Evolutionary conservation across 2,797 vertebrate genomes (phyloP).

Genomic region (Enteromius mattozi): DNA sequence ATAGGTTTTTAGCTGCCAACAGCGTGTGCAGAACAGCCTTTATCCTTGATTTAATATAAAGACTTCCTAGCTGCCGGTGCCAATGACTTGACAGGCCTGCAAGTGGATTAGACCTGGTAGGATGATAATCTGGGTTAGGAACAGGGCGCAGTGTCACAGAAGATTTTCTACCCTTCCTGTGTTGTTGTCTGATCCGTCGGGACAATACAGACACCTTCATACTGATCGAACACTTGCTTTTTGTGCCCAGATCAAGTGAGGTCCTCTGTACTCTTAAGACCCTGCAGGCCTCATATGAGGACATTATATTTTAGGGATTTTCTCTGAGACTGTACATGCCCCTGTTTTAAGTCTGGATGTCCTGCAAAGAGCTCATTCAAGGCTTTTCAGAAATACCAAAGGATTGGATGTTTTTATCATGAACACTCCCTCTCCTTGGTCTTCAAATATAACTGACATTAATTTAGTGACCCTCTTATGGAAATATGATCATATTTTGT

Average conservation of each 20-base stretch:
- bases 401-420: no score
- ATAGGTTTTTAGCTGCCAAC: neutral
- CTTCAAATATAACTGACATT: no score
- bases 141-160: neutral
- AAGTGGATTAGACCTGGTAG: slow-evolving; percentile 34
- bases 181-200: neutral
- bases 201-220: neutral
- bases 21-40: neutral
- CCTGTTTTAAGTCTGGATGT: no score
- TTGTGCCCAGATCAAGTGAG: neutral
- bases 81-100: slow-evolving; percentile 17
- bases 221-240: neutral
- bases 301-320: no score
- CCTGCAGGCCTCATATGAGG: no score
- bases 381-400: no score
- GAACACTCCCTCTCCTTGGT: no score
- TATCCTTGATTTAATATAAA: neutral
- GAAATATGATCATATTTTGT: no score
- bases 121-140: slow-evolving; percentile 22
- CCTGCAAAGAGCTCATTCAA: no score
- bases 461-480: no score
- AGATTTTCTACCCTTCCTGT: neutral
- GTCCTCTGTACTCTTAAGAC: neutral
- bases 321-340: no score
- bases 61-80: slow-evolving; percentile 1